phyloP scores from a whole-genome alignment of 2,797 vertebrate species.

The Microhierax caerulescens region DNA sequence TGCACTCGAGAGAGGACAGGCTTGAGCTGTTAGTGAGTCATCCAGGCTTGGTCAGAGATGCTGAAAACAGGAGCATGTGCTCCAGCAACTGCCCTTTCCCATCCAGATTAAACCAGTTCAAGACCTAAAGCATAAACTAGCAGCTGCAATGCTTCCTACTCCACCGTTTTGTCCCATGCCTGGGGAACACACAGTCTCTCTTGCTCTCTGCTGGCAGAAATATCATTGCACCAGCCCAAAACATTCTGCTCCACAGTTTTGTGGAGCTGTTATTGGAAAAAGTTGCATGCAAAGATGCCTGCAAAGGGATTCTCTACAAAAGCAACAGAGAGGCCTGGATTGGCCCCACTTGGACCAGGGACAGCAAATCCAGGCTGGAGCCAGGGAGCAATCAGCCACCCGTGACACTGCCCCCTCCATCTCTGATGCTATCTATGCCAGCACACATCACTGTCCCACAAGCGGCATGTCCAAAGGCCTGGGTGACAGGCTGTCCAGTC shows the following conservation, averaged over 20 bases:
- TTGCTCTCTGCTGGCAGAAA: neutral
- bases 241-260: neutral
- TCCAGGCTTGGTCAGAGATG: neutral
- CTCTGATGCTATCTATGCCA: fast-evolving
- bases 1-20: neutral
- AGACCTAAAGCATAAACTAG: neutral
- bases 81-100: neutral
- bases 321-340: neutral
- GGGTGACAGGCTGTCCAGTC: neutral
- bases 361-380: neutral
- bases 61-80: neutral
- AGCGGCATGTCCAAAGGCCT: neutral
- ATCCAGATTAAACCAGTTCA: neutral
- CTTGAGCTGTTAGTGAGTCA: neutral
- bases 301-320: neutral
- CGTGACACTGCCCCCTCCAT: neutral
- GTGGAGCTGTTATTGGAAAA: neutral
- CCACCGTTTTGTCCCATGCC: neutral
- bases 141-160: neutral
- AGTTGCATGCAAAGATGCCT: neutral
- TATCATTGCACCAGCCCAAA: neutral
- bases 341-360: fast-evolving
- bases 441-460: neutral
- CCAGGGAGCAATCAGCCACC: neutral
- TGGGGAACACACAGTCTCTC: neutral